These are phyloP conservation scores for Eremophila alpestris DNA, from an alignment of 2,797 vertebrate species.

Conservation along the genomic window DNA sequence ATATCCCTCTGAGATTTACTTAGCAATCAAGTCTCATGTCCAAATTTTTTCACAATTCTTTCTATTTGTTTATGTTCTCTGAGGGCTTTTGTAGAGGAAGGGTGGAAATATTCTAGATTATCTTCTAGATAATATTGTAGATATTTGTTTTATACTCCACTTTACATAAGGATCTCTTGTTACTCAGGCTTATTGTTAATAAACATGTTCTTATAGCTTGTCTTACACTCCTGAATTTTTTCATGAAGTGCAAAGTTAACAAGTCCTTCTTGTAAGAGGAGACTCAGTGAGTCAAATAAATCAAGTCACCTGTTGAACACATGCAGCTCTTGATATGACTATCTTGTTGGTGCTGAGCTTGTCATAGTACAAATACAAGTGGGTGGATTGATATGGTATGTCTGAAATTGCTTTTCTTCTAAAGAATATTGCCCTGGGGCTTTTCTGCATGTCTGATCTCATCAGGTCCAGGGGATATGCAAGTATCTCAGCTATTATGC, in stretches of 20 bases:
- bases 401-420: slow-evolving; percentile 44
- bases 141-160: background rate
- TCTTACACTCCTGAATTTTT: background rate
- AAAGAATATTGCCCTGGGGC: slow-evolving; percentile 33
- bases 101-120: background rate
- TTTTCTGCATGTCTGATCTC: slow-evolving; percentile 58
- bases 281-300: background rate
- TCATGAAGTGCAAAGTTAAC: background rate
- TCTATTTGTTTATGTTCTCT: background rate
- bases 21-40: background rate
- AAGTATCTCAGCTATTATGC: slow-evolving; percentile 10
- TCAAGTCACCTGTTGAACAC: background rate
- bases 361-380: background rate
- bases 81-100: background rate
- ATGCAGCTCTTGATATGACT: background rate
- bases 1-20: background rate
- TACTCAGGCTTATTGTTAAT: background rate
- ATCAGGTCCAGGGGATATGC: slow-evolving; percentile 17
- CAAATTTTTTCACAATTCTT: background rate
- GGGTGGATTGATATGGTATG: slow-evolving; percentile 31
- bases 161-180: background rate
- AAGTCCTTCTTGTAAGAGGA: background rate
- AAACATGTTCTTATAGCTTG: background rate
- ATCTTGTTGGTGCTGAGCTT: slow-evolving; percentile 10
- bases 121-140: background rate